phyloP scores from a whole-genome alignment of 2,113 vertebrate genomes.

The Macaca mulatta region DNA sequence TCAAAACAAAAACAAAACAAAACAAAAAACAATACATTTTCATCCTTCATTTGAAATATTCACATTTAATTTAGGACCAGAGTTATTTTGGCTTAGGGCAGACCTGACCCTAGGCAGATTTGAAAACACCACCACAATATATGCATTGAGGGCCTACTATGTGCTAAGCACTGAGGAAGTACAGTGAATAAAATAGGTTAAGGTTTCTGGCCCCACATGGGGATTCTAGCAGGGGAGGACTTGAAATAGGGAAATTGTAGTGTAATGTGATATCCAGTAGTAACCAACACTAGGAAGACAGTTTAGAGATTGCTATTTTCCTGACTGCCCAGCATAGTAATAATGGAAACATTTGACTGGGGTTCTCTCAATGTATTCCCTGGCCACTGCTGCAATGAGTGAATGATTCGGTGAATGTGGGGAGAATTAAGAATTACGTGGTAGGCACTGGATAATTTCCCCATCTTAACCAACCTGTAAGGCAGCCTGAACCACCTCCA shows the following conservation, averaged over 20 bases:
- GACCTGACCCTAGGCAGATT: not conserved
- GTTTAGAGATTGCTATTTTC: not conserved
- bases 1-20: too few relatives aligned
- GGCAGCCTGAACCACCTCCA: not conserved
- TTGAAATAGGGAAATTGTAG: not conserved
- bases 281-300: not conserved
- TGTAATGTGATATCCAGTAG: not conserved
- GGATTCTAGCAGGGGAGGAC: not conserved
- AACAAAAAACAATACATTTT: not conserved
- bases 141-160: not conserved
- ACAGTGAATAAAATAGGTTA: not conserved
- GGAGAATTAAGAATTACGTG: not conserved
- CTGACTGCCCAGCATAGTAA: not conserved
- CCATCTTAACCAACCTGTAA: not conserved
- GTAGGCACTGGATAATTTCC: not conserved
- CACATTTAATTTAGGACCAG: not conserved
- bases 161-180: not conserved
- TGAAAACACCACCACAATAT: not conserved
- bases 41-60: not conserved
- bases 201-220: not conserved
- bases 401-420: accelerated
- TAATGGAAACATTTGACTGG: accelerated
- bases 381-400: not conserved
- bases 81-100: not conserved
- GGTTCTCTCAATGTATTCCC: not conserved